These are phyloP conservation scores for Crocidura indochinensis DNA, from an alignment of 2,797 vertebrate genomes.

Conservation along the genomic window DNA sequence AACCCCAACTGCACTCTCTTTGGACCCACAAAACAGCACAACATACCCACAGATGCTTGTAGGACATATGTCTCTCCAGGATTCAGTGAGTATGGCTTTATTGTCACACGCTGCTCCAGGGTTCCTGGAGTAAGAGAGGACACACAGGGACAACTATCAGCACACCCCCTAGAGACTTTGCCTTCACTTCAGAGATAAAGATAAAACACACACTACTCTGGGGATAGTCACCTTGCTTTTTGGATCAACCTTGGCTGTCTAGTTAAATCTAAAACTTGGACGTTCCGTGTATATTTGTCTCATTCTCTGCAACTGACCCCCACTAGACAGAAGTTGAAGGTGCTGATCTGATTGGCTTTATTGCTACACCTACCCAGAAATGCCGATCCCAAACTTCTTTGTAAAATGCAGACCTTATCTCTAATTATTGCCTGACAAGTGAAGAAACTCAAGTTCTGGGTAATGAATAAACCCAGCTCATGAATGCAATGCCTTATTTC, in stretches of 20 bases:
- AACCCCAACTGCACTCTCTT: neutral
- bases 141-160: fast-evolving
- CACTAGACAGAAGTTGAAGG: too few relatives aligned
- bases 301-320: too few relatives aligned
- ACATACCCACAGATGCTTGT: constrained; percentile 92
- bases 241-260: too few relatives aligned
- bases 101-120: constrained; percentile 86
- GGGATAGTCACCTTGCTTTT: too few relatives aligned
- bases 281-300: too few relatives aligned
- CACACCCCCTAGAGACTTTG: neutral
- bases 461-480: neutral
- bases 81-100: constrained; percentile 91
- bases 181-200: neutral
- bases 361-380: neutral
- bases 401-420: neutral
- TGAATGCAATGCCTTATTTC: neutral
- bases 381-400: fast-evolving
- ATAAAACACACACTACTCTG: neutral
- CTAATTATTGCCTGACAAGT: neutral
- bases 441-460: neutral
- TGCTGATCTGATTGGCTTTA: too few relatives aligned
- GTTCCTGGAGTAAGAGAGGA: constrained; percentile 86
- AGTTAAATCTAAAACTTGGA: too few relatives aligned
- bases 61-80: constrained; percentile 92
- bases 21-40: fast-evolving